Evolutionary conservation across 2,888 invertebrate species (phyloP), one percentile per base, ranked within the genome.

Genomic region (Melikaiella ostensackeni): DNA sequence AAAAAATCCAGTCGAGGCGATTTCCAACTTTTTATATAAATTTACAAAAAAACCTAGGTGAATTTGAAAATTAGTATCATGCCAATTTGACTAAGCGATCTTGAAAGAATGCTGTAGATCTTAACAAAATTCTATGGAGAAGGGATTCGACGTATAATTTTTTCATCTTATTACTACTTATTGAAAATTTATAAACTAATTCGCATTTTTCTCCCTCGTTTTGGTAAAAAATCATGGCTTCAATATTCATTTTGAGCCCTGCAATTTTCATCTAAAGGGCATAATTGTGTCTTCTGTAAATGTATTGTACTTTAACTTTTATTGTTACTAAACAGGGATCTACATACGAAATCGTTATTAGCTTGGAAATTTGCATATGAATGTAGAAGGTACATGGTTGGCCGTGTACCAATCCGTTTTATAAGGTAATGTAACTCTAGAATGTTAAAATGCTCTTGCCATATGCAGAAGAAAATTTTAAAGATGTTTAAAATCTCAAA

Each of bases 271-370:
- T 35, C 21, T 19, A 42, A 63, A 8, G 50, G 11, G 13, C 50
- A 21, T 55, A 55, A 82, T 78, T 81, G 75, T 76, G 76, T 57
- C 76, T 73, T 38, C 75, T 66, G 77, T 76, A 79, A 76, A 81
- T 79, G 79, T 80, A 84, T 81, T 80, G 80, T 78, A 78, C 79
- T 79, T 79, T 78, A 83, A 83, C 79, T 82, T 82, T 82, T 82
- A 84, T 85, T 83, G 83, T 84, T 84, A 82, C 80, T 84, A 84
- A 84, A 80, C 81, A 79, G 78, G 75, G 76, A 81, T 82, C 81
- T 82, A 82, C 82, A 82, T 81, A 81, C 79, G 80, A 81, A 81
- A 83, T 85, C 82, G 83, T 83, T 84, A 84, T 82, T 84, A 84
- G 81, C 79, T 76, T 46, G 74, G 66, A 61, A 75, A 85, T 85